Base-by-base conservation (phyloP, 2,888 invertebrate species). In the Pecten maximus region DNA sequence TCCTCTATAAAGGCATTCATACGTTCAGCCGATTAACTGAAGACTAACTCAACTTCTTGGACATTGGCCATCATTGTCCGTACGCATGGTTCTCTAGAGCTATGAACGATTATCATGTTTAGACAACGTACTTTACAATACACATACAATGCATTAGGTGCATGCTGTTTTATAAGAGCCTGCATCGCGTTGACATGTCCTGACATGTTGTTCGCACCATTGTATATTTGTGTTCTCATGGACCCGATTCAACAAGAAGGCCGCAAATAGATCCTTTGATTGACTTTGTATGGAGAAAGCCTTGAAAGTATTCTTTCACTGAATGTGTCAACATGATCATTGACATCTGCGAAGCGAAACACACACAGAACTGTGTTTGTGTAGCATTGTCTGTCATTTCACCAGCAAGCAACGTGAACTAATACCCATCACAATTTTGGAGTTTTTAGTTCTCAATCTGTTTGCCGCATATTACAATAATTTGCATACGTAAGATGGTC, bases 11-110 rank as follows among this genome's bases (percentile, higher is more conserved):
- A 92, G 23, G 90, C 89, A 6, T 39, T 23, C 87, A 92, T 28
- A 23, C 91, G 89, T 60, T 92, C 92, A 2, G 91, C 91, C 0
- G 90, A 89, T 44, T 93, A 93, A 87, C 87, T 88, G 87, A 92
- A 92, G 4, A 48, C 19, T 28, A 92, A 93, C 0, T 40, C 89
- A 88, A 91, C 60, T 19, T 91, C 92, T 50, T 92, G 91, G 12
- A 92, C 91, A 0, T 92, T 92, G 0, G 87, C n/a, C 91, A 93
- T 91, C 60, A 93, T 88, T 10, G 88, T 92, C 2, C 91, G 23
- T 16, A 92, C 91, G 39, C 88, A 89, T 40, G 40, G 40, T 28
- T 90, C 87, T 6, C 91, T 91, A n/a, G 87, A 91, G 40, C 87
- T 88, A 40, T 92, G 92, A 0, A 92, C 92, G 12, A 93, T 28